Percentiles rank a stretch among this genome's conserved stretches.
Evolutionary conservation across 2,797 vertebrate species (phyloP).

Genomic region (Enteromius argenteus): DNA sequence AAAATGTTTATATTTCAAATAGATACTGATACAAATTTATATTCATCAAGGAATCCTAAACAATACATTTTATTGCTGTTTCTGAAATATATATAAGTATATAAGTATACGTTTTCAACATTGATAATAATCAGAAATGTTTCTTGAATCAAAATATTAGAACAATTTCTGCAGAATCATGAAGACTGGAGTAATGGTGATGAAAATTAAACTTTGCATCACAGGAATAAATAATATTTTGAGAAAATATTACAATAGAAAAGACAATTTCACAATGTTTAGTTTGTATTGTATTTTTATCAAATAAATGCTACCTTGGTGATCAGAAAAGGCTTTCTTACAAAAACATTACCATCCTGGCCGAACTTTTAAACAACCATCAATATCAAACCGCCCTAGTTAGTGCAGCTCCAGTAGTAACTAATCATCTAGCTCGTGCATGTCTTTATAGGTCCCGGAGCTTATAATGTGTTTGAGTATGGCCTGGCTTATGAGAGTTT

Average conservation of each 20-base stretch:
- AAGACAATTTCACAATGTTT: neutral
- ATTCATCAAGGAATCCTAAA: neutral
- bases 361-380: neutral
- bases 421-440: neutral
- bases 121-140: neutral
- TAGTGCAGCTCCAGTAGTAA: neutral
- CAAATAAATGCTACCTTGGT: neutral
- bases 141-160: neutral
- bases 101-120: neutral
- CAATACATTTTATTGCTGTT: too few species aligned
- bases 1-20: neutral
- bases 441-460: constrained; percentile 71
- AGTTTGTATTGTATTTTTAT: neutral
- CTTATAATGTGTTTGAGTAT: constrained; percentile 72
- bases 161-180: neutral
- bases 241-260: neutral
- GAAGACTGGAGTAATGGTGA: neutral
- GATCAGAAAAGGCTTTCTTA: neutral
- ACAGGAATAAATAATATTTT: neutral
- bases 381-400: neutral
- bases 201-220: neutral
- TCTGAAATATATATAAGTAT: neutral
- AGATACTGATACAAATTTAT: neutral
- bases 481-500: constrained; percentile 73
- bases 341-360: neutral